Base-by-base conservation (phyloP, 1,140 invertebrate species). In the Drosophila orosa region DNA sequence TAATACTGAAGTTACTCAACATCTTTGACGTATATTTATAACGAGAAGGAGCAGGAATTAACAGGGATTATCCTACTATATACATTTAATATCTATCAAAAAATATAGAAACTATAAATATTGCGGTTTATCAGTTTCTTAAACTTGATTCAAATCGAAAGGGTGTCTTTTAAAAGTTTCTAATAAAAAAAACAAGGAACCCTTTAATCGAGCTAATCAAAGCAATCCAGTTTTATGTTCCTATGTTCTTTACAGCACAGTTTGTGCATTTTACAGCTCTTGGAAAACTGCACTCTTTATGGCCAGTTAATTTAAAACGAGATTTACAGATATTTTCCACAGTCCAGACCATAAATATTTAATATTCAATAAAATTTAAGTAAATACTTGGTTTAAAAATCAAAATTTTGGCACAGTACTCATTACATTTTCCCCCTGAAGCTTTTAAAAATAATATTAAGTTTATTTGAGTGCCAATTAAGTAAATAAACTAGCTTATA, bases 21-120 rank as follows among this genome's bases (percentile, higher is more conserved):
- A n/a, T n/a, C n/a, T 62, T 79, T 59, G 60, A 77, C 77, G 61
- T 82, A 42, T 81, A 78, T 81, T 45, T 45, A 45, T 45, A 45
- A 45, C 44, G 44, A 25, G 22, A 27, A 45, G 10, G 22, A 25
- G 44, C 44, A 45, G 12, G 29, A 57, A 45, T 40, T 35, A 35
- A 22, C n/a, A n/a, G n/a, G n/a, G n/a, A n/a, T n/a, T n/a, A n/a
- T n/a, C n/a, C n/a, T n/a, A n/a, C n/a, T n/a, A n/a, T 6, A 42
- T 5, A 22, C n/a, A 40, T 35, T 0, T 5, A 31, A 31, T 31
- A 31, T 12, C 10, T 31, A 31, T 31, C 3, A 31, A 31, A 12
- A n/a, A n/a, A n/a, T n/a, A 31, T 12, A 4, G 31, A 12, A 12
- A 12, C 9, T 0, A 31, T 31, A 4, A 31, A 31, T 2, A 10